phyloP scores from a whole-genome alignment of 2,113 vertebrate species.

The Urocolius indicus region DNA sequence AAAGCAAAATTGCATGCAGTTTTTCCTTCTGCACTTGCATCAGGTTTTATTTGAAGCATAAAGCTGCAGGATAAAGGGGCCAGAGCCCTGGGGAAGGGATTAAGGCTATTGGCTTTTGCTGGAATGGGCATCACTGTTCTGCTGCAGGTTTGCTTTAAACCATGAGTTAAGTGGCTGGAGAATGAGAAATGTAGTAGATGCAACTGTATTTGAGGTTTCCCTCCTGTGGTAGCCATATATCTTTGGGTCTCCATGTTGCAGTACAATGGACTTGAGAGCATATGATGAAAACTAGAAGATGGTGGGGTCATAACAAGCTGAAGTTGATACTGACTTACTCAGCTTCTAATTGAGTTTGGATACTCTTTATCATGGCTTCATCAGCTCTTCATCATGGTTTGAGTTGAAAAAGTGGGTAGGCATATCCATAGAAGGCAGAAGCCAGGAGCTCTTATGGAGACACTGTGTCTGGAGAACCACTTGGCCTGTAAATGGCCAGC shows the following conservation, averaged over 20 bases:
- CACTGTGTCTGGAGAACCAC: neutral
- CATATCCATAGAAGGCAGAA: neutral
- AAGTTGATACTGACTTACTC: neutral
- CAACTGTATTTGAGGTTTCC: too few relatives aligned
- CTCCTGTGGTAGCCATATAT: too few relatives aligned
- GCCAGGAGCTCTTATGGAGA: neutral
- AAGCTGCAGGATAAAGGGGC: neutral
- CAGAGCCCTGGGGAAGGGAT: neutral
- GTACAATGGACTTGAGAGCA: neutral
- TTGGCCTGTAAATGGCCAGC: accelerated
- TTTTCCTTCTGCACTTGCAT: neutral
- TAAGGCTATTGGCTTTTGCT: neutral
- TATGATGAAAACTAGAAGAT: neutral
- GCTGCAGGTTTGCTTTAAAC: neutral
- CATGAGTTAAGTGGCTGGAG: neutral
- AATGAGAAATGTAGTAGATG: neutral
- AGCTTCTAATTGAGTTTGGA: neutral
- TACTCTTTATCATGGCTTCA: neutral
- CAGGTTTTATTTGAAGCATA: neutral
- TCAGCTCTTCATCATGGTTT: neutral
- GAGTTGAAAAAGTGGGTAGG: neutral
- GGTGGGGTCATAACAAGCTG: neutral
- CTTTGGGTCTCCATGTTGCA: neutral
- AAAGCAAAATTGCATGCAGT: neutral
- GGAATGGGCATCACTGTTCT: neutral